These are phyloP conservation scores for Coracias cyanogaster DNA, from an alignment of 2,797 vertebrate genomes.

Conservation along the genomic window DNA sequence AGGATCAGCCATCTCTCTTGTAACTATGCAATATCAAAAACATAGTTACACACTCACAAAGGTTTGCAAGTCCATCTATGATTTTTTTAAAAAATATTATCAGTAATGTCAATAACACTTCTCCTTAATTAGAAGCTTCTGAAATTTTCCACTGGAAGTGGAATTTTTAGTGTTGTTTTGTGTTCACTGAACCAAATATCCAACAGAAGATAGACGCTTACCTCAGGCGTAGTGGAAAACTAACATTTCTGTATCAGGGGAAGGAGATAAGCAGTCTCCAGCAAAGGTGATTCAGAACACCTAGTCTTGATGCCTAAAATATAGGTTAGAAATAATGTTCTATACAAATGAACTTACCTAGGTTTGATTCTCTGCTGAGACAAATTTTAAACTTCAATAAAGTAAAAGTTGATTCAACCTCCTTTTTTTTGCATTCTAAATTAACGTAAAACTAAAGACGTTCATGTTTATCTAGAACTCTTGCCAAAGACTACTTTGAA, in stretches of 20 bases:
- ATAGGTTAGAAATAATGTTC: not conserved
- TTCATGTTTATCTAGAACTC: not conserved
- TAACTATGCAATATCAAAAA: not conserved
- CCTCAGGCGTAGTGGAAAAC: not conserved
- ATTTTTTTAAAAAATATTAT: not conserved
- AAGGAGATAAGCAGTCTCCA: not conserved
- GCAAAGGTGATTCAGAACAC: not conserved
- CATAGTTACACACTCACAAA: not conserved
- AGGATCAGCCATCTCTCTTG: not conserved
- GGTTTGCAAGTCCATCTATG: not conserved
- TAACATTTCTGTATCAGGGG: not conserved
- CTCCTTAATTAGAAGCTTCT: not conserved
- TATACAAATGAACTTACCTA: not conserved
- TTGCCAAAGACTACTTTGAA: not conserved
- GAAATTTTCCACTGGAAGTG: not conserved
- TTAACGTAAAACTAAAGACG: not conserved
- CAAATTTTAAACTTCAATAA: not conserved
- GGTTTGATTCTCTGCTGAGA: not conserved
- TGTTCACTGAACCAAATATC: not conserved
- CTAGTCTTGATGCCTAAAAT: not conserved
- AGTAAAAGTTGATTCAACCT: not conserved
- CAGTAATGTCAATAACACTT: not conserved
- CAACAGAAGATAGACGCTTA: not conserved
- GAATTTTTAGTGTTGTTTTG: not conserved
- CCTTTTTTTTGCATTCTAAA: not conserved